Evolutionary conservation across 2,113 vertebrate species (phyloP).

Genomic region (Thinocorus orbignyianus): DNA sequence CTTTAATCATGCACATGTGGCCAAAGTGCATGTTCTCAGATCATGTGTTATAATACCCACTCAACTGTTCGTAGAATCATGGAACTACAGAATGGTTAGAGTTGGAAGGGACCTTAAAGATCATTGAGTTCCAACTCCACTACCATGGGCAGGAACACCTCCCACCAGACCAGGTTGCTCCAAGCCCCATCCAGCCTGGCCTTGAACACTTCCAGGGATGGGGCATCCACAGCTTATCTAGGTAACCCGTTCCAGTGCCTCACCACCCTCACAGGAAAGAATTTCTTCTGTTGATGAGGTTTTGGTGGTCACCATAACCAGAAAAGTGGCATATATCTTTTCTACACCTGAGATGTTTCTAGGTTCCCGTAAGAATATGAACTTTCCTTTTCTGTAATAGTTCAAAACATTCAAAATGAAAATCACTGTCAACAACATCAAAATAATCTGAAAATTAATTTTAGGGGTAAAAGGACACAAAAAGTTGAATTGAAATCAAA

Average conservation of each 20-base stretch:
- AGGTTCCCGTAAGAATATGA: neutral
- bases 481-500: neutral
- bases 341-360: neutral
- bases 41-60: neutral
- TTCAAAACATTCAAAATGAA: neutral
- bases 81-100: too few relatives aligned
- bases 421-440: fast-evolving
- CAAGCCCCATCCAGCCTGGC: too few relatives aligned
- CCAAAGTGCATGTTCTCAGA: neutral
- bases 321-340: neutral
- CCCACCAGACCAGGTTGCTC: too few relatives aligned
- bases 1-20: neutral
- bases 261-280: too few relatives aligned
- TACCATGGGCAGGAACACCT: too few relatives aligned
- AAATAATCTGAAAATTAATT: neutral
- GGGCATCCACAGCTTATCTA: too few relatives aligned
- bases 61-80: too few relatives aligned
- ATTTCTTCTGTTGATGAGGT: too few relatives aligned
- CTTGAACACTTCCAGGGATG: too few relatives aligned
- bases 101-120: too few relatives aligned
- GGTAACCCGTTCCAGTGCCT: too few relatives aligned
- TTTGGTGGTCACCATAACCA: neutral
- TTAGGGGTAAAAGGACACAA: neutral
- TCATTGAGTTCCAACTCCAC: too few relatives aligned
- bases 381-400: neutral